These are phyloP conservation scores for Bombus waltoni DNA, from an alignment of 1,140 invertebrate genomes.

Conservation along the genomic window DNA sequence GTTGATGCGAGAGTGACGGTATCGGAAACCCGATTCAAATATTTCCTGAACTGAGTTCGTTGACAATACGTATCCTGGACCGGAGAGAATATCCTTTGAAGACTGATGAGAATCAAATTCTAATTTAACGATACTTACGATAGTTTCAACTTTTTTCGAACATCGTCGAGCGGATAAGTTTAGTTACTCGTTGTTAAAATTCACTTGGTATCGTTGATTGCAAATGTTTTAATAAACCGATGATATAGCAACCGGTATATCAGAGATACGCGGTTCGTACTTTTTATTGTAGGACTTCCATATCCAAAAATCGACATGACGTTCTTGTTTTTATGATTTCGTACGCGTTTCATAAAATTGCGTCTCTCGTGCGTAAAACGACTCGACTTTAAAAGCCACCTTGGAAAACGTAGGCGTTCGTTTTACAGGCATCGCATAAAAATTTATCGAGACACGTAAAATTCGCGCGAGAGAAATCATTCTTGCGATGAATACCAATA, in stretches of 20 bases:
- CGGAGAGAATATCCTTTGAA: neutral
- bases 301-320: neutral
- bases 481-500: neutral
- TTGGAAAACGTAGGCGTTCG: no score
- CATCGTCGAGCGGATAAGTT: no score
- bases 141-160: neutral
- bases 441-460: neutral
- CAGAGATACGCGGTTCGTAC: no score
- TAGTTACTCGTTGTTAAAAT: neutral
- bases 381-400: neutral
- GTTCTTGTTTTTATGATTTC: neutral
- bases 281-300: neutral
- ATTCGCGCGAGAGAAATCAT: neutral
- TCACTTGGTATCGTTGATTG: neutral
- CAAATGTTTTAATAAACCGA: neutral
- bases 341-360: neutral
- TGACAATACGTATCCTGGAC: neutral
- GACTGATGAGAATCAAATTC: no score
- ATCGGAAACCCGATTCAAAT: neutral
- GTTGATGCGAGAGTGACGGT: neutral
- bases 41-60: conserved; percentile 3
- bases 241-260: no score
- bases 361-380: neutral
- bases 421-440: neutral
- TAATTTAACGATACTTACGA: neutral